Conservation (phyloP, 2,888 invertebrate genomes). For the Agonopterix arenella region DNA sequence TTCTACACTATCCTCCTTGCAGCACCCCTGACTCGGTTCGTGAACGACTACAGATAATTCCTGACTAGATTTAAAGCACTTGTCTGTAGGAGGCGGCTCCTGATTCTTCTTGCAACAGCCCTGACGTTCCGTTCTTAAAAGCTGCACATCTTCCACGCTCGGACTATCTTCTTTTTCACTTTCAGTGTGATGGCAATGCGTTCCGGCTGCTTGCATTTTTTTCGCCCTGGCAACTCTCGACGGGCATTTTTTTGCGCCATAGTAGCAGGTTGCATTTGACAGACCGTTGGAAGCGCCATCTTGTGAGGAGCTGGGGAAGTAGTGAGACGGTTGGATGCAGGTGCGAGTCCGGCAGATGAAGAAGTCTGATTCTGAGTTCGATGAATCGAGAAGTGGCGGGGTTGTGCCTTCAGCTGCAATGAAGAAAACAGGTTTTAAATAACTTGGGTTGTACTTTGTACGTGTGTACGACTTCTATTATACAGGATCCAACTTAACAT, state of each 20-base stretch:
- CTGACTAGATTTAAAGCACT: slow-evolving; percentile 25
- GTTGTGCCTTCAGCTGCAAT: slow-evolving; percentile 59
- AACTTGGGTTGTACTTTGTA: no score
- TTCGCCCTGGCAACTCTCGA: slow-evolving; percentile 55
- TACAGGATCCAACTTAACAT: no score
- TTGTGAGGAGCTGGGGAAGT: slow-evolving; percentile 49
- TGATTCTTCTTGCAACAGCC: slow-evolving; percentile 53
- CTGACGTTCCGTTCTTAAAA: slow-evolving; percentile 43
- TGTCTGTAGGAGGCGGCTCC: slow-evolving; percentile 37
- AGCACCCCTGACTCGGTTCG: slow-evolving; percentile 20
- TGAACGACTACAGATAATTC: slow-evolving; percentile 16
- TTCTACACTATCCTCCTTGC: slow-evolving; percentile 22
- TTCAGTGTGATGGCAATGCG: slow-evolving; percentile 31
- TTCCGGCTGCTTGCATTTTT: slow-evolving; percentile 20
- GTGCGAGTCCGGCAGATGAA: slow-evolving; percentile 62
- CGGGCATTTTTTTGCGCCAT: slow-evolving; percentile 59
- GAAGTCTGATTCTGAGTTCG: slow-evolving; percentile 54
- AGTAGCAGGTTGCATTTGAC: slow-evolving; percentile 43
- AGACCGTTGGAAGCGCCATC: slow-evolving; percentile 27
- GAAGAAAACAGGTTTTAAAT: not conserved
- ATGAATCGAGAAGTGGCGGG: slow-evolving; percentile 53
- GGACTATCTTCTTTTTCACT: slow-evolving; percentile 54
- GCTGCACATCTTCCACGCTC: slow-evolving; percentile 52
- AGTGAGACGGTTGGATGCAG: slow-evolving; percentile 65
- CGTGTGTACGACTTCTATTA: no score